These are phyloP conservation scores for Apostichopus japonicus DNA, from an alignment of 35 echinoderm and acorn worm species.

Conservation along the genomic window DNA sequence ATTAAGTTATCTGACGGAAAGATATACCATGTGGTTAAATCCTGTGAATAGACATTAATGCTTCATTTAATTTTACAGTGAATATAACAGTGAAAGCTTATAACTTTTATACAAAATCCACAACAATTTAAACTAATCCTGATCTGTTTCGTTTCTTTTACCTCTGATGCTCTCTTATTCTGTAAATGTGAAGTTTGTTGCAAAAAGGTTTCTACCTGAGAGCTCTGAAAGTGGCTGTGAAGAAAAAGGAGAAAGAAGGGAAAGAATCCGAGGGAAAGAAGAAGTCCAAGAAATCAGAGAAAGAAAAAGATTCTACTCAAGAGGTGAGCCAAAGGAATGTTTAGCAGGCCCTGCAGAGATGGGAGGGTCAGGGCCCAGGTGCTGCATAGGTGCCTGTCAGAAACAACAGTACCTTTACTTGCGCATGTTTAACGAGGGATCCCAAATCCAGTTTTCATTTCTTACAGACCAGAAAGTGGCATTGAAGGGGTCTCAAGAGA, in stretches of 20 bases:
- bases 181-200: slow-evolving; percentile 20
- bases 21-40: too few species aligned
- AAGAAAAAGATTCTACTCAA: slow-evolving; percentile 31
- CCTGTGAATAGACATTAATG: too few species aligned
- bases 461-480: too few species aligned
- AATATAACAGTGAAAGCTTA: background rate
- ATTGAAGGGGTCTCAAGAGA: too few species aligned
- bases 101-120: background rate
- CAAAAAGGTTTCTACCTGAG: slow-evolving; percentile 52
- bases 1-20: too few species aligned
- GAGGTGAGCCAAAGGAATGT: slow-evolving; percentile 30
- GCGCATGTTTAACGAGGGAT: too few species aligned
- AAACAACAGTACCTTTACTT: too few species aligned
- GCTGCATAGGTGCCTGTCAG: too few species aligned
- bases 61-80: background rate
- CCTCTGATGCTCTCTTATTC: background rate
- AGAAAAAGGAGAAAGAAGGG: slow-evolving; percentile 57
- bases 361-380: too few species aligned
- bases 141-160: background rate
- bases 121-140: background rate
- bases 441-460: too few species aligned
- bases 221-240: slow-evolving; percentile 49
- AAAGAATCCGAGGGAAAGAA: slow-evolving; percentile 45
- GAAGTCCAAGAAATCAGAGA: slow-evolving; percentile 42
- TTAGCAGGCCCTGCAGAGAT: too few species aligned